Percentiles rank a stretch among this genome's conserved stretches.
Evolutionary conservation across 2,113 vertebrate genomes (phyloP).

Genomic region (Odontophorus gujanensis): DNA sequence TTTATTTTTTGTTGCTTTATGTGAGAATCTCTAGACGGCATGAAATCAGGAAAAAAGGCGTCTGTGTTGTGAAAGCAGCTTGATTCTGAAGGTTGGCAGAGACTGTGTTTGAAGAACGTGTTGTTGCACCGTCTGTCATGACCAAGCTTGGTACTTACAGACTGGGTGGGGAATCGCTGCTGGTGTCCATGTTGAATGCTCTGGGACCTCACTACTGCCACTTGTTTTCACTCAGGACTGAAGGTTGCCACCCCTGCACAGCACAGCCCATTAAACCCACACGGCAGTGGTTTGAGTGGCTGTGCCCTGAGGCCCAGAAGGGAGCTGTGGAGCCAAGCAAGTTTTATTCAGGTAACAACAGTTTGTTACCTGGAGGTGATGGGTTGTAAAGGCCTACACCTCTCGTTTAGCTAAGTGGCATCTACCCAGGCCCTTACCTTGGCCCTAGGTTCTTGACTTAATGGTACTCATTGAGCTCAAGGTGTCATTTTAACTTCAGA

Average conservation of each 20-base stretch:
- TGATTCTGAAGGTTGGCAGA: neutral
- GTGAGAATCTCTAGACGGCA: neutral
- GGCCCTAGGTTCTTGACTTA: neutral
- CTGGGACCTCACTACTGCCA: neutral
- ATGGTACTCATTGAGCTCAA: neutral
- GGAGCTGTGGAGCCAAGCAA: neutral
- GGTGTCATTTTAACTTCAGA: neutral
- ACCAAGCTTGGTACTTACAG: neutral
- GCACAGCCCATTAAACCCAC: neutral
- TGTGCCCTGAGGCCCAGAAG: constrained; percentile 22
- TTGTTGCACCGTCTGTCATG: fast-evolving
- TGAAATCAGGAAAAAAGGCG: neutral
- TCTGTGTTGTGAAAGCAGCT: neutral
- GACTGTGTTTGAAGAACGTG: neutral
- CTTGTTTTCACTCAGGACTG: neutral
- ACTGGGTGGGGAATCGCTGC: neutral
- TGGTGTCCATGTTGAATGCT: neutral
- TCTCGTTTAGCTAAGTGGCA: neutral
- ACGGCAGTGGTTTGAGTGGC: fast-evolving
- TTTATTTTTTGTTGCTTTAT: neutral
- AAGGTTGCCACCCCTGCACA: fast-evolving
- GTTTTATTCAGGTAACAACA: neutral
- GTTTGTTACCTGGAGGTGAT: neutral
- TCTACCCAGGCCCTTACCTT: neutral
- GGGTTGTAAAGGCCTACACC: neutral